Evolutionary conservation across 2,888 invertebrate genomes (phyloP).

Genomic region (Stictocephala bisonia): DNA sequence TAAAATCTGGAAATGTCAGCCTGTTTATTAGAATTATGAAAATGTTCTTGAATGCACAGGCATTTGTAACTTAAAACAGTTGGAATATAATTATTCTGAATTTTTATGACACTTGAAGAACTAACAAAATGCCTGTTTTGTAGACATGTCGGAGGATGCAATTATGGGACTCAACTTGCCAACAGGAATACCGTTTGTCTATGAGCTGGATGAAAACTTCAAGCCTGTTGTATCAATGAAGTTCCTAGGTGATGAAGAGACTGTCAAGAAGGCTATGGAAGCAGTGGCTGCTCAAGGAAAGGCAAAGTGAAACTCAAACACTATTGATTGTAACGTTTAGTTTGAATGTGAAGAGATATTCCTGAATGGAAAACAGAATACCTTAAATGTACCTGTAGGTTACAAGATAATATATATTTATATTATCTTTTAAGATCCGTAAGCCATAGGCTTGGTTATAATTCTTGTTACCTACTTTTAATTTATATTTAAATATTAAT

Average conservation of each 20-base stretch:
- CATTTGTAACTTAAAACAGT: conserved; percentile 4
- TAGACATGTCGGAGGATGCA: conserved; percentile 69
- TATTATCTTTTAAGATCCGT: no score
- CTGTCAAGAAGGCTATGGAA: conserved; percentile 71
- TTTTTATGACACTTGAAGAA: conserved; percentile 47
- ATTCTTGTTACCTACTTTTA: no score
- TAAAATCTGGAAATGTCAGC: no score
- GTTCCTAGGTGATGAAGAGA: conserved; percentile 73
- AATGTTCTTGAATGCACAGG: no score
- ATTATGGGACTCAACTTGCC: conserved; percentile 73
- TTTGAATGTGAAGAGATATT: no score
- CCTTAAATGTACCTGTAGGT: no score
- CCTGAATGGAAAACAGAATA: no score
- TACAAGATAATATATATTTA: no score
- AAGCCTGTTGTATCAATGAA: conserved; percentile 71
- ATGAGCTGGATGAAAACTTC: conserved; percentile 70
- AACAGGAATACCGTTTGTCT: conserved; percentile 74
- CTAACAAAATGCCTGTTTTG: conserved; percentile 48
- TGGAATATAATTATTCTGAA: conserved; percentile 52
- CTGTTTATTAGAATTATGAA: no score
- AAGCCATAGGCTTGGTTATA: no score
- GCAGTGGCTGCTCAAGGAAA: conserved; percentile 72
- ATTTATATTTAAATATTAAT: no score
- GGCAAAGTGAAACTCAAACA: conserved; percentile 66
- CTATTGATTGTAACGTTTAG: no score